Evolutionary conservation across 2,113 vertebrate species (phyloP).

Genomic region (Procapra przewalskii): DNA sequence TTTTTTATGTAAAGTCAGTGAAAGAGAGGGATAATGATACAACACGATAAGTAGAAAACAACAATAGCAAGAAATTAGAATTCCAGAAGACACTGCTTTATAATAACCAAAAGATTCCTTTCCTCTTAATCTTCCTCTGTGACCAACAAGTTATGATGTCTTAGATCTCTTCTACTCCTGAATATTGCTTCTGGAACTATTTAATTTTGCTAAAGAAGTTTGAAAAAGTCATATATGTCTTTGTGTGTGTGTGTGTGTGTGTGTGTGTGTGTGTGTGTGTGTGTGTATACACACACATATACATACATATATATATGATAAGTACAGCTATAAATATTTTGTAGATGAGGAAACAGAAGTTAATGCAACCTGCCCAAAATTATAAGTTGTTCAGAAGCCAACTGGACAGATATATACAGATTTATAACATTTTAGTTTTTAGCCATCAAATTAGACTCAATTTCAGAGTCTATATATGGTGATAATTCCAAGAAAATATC

Average conservation of each 20-base stretch:
- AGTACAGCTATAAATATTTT: neutral
- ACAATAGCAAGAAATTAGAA: neutral
- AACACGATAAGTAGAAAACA: neutral
- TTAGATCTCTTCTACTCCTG: neutral
- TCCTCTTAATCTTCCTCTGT: neutral
- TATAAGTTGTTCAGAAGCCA: neutral
- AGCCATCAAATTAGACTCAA: neutral
- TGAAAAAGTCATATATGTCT: neutral
- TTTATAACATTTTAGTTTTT: neutral
- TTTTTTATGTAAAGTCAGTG: neutral
- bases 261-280: fast-evolving
- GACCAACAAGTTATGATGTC: neutral
- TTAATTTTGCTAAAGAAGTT: neutral
- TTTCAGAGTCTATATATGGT: neutral
- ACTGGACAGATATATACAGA: neutral
- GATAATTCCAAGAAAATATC: neutral
- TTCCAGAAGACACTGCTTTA: neutral
- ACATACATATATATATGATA: neutral
- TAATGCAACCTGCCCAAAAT: neutral
- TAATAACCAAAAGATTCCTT: neutral
- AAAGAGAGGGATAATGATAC: neutral
- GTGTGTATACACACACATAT: no score
- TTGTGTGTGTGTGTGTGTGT: neutral
- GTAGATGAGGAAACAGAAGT: neutral
- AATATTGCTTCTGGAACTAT: neutral